phyloP scores from a whole-genome alignment of 2,888 invertebrate species.

The Drosophila histrio region DNA sequence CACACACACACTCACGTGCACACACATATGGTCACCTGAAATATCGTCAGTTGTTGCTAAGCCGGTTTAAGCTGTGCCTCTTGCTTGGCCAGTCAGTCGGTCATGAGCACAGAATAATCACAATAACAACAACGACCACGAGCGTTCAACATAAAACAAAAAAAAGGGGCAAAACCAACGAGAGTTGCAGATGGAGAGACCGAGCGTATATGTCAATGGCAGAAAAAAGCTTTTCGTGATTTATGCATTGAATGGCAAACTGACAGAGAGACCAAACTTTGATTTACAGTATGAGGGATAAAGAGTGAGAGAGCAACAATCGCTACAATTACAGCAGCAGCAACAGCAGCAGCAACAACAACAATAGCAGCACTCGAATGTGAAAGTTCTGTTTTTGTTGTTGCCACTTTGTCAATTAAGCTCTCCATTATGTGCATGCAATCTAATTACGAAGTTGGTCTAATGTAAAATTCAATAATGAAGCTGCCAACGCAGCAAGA shows the following conservation, averaged over 20 bases:
- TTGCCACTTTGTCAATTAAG: constrained; percentile 21
- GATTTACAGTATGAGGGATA: constrained; percentile 15
- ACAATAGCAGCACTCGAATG: constrained; percentile 39
- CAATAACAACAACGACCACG: constrained; percentile 25
- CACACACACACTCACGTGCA: constrained; percentile 6
- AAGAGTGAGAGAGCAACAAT: constrained; percentile 5
- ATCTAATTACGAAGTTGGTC: constrained; percentile 41
- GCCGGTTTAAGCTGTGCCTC: constrained; percentile 41
- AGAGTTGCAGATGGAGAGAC: background rate
- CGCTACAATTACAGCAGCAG: constrained; percentile 3
- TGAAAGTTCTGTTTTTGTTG: constrained; percentile 60
- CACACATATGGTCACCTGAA: constrained; percentile 10
- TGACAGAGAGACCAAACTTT: constrained; percentile 19
- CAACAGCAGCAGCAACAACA: constrained; percentile 13
- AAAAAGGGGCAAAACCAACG: constrained; percentile 29
- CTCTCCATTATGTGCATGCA: constrained; percentile 40
- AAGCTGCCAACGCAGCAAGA: constrained; percentile 27
- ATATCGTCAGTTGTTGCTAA: constrained; percentile 28
- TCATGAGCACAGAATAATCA: constrained; percentile 33
- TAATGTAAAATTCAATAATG: constrained; percentile 38
- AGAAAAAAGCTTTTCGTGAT: constrained; percentile 18
- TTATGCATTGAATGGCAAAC: constrained; percentile 14
- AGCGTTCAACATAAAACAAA: constrained; percentile 17
- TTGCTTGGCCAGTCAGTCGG: constrained; percentile 44
- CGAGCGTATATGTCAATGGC: background rate